Evolutionary conservation across 2,113 vertebrate species (phyloP), one percentile per base, ranked within the genome.

Genomic region (Zosterops borbonicus): DNA sequence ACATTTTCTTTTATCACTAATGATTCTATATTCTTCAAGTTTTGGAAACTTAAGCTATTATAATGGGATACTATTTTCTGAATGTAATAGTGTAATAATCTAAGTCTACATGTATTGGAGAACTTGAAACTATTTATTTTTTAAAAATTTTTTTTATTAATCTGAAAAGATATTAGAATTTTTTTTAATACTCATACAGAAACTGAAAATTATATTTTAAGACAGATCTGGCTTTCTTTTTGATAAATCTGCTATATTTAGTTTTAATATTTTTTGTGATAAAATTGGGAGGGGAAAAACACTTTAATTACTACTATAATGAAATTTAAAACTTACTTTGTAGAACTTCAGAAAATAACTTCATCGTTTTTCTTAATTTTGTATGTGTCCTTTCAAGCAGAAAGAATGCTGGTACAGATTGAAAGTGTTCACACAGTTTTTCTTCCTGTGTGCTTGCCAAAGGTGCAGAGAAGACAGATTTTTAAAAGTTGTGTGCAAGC

Each of bases 341-440:
- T 74, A 63, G 47, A 67, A 70, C 27, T 52, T 52, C 37, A 47
- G 11, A 67, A 95, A 90, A 87, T 69, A 81, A 37, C 31, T 83
- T 59, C 9, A 85, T 83, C 14, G 0, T 92, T 93, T 94, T 73
- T 89, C 69, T 90, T 75, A 68, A 80, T 93, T 87, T 87, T 76
- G 20, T 87, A 12, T 87, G 70, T 93, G 67, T 94, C 47, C 78
- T 93, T 79, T 94, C 65, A 90, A 91, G 90, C 92, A 94, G 87
- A 96, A 96, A 85, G 82, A 95, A 84, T 87, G 89, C 75, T 83
- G 63, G 50, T 94, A 64, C 84, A 87, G 92, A 82, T 60, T 94
- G 82, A 74, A 95, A 94, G 58, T 80, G 84, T 83, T 96, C 90
- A 87, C 77, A 70, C 60, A 75, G 78, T 60, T 95, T 96, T 96